These are phyloP conservation scores for Rynchops niger DNA, from an alignment of 2,113 vertebrate species.

Conservation along the genomic window DNA sequence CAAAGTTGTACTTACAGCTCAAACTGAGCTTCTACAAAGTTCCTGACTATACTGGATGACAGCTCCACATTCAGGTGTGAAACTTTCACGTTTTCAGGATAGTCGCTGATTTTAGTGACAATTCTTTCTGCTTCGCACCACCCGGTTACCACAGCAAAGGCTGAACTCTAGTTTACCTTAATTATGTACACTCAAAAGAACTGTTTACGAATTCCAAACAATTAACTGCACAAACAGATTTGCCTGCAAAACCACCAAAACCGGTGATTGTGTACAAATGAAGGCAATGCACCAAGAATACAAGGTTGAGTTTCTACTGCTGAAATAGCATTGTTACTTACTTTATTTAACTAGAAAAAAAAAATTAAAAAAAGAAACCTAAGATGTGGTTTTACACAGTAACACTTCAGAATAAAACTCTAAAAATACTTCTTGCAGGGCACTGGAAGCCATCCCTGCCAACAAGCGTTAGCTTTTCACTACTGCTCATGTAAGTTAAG, in stretches of 20 bases:
- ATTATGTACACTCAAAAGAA: background rate
- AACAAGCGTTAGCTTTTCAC: background rate
- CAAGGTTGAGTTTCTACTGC: background rate
- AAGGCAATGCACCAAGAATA: background rate
- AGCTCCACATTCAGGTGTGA: background rate
- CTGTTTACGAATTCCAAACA: background rate
- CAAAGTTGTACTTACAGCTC: slow-evolving; percentile 8
- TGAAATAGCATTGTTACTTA: background rate
- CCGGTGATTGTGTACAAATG: background rate
- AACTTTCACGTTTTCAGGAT: background rate
- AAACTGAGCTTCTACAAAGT: slow-evolving; percentile 9
- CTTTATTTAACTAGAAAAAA: background rate
- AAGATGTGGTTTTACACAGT: background rate
- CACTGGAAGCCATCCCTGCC: background rate
- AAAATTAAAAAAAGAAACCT: background rate
- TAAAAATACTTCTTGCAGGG: background rate
- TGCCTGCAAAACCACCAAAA: background rate
- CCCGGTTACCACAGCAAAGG: background rate
- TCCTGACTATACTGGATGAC: background rate
- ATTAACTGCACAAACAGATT: background rate
- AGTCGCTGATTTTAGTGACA: background rate
- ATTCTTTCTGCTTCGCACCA: background rate
- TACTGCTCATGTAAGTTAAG: background rate
- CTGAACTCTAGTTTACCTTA: background rate
- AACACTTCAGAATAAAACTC: background rate